phyloP scores from a whole-genome alignment of 2,797 vertebrate species.

The Xenopus petersii region DNA sequence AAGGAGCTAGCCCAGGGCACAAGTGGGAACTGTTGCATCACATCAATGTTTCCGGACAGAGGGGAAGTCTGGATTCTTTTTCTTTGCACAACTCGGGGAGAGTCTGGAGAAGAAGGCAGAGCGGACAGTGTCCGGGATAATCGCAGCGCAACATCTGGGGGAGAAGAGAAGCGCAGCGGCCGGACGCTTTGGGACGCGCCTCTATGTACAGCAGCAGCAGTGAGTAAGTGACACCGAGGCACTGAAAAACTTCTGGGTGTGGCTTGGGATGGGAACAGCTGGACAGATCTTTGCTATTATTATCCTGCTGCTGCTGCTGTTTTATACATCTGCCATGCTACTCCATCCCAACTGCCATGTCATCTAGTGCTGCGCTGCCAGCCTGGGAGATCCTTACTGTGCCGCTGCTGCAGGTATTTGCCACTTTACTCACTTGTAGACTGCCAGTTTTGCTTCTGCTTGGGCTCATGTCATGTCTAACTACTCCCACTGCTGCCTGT shows the following conservation, averaged over 20 bases:
- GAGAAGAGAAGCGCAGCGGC: not conserved
- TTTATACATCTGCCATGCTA: conserved; percentile 1
- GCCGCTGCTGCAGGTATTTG: conserved; percentile 1
- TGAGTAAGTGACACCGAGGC: not conserved
- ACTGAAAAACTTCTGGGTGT: conserved; percentile 10
- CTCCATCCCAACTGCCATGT: conserved; percentile 28
- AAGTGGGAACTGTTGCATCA: conserved; percentile 76
- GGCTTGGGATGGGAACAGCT: conserved; percentile 4
- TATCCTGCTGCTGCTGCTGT: not conserved
- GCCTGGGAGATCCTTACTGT: not conserved
- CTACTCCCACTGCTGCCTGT: no score
- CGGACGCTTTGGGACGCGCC: not conserved
- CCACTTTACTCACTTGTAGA: not conserved
- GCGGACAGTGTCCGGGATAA: conserved; percentile 27
- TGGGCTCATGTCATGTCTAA: no score
- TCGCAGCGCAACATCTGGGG: conserved; percentile 12
- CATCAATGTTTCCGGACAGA: conserved; percentile 60
- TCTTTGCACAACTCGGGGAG: conserved; percentile 19
- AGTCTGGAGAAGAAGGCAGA: conserved; percentile 32
- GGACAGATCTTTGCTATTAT: conserved; percentile 11
- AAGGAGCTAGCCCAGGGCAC: conserved; percentile 50
- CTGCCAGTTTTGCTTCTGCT: no score
- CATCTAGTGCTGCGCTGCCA: conserved; percentile 17
- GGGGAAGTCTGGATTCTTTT: conserved; percentile 48
- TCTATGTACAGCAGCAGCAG: not conserved